Evolutionary conservation across 2,888 invertebrate species (phyloP).

Genomic region (Xestia rhomboidea): DNA sequence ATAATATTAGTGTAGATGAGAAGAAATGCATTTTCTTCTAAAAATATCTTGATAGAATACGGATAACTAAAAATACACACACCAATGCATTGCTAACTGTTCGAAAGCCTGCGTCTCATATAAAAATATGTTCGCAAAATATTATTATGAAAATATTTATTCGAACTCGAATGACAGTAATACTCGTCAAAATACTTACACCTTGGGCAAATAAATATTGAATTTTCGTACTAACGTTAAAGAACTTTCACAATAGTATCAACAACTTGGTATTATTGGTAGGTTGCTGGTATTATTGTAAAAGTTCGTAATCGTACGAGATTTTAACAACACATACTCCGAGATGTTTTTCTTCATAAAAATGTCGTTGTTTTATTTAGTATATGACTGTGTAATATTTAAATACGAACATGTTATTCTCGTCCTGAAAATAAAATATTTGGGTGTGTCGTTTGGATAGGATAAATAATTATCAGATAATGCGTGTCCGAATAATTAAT

Average conservation of each 20-base stretch:
- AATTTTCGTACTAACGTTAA: slow-evolving; percentile 8
- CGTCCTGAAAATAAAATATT: not conserved
- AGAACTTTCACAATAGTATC: no score
- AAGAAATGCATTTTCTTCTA: no score
- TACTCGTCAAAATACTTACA: slow-evolving; percentile 16
- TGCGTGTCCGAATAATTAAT: not conserved
- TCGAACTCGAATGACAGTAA: not conserved
- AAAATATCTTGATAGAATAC: not conserved
- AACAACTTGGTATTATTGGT: slow-evolving; percentile 19
- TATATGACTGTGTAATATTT: not conserved
- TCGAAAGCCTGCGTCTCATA: not conserved
- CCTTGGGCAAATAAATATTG: slow-evolving; percentile 10
- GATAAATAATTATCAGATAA: not conserved
- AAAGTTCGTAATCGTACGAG: slow-evolving; percentile 19
- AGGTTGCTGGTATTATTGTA: slow-evolving; percentile 14
- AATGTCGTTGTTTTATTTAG: not conserved
- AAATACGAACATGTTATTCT: not conserved
- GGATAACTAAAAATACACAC: not conserved
- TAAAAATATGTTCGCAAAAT: not conserved
- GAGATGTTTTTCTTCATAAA: not conserved
- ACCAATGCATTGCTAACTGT: not conserved
- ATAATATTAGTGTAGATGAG: no score
- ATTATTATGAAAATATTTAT: not conserved
- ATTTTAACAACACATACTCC: slow-evolving; percentile 29
- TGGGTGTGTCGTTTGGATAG: not conserved